Percentiles rank a stretch among this genome's conserved stretches.
phyloP scores from a whole-genome alignment of 2,113 vertebrate species.

The Cariama cristata region DNA sequence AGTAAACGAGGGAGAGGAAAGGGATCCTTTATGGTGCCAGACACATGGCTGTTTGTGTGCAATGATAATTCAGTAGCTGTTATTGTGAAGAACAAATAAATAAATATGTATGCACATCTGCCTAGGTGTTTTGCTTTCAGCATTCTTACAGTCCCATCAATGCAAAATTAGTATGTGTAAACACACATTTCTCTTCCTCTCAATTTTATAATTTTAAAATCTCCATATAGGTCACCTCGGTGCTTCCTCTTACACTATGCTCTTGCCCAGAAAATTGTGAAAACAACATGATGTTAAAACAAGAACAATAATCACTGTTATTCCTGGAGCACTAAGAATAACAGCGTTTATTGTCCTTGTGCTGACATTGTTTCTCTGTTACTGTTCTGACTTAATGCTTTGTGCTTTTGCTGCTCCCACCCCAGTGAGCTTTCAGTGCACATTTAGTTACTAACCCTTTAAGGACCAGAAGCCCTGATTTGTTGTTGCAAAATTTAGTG shows the following conservation, averaged over 20 bases:
- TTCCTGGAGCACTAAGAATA: constrained; percentile 59
- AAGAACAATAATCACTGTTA: constrained; percentile 64
- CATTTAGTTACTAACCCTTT: constrained; percentile 51
- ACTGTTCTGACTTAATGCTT: constrained; percentile 59
- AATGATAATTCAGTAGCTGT: background rate
- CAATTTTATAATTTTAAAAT: constrained; percentile 9
- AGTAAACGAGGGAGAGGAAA: background rate
- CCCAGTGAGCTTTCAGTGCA: constrained; percentile 30
- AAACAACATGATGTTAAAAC: constrained; percentile 51
- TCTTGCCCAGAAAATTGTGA: constrained; percentile 42
- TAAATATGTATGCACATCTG: constrained; percentile 27
- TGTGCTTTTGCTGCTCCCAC: constrained; percentile 44
- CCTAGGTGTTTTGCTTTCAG: constrained; percentile 29
- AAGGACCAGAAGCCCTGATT: background rate
- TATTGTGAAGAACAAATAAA: constrained; percentile 18
- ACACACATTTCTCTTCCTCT: background rate
- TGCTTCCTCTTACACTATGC: background rate
- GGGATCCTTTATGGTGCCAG: background rate
- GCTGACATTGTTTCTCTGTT: constrained; percentile 64
- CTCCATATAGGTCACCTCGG: background rate
- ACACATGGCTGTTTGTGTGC: background rate
- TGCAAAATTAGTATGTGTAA: background rate
- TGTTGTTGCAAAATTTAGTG: background rate
- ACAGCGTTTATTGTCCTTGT: constrained; percentile 67
- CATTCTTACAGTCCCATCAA: background rate